Base-by-base conservation (phyloP, 2,797 vertebrate genomes). In the Rhinatrema bivittatum region DNA sequence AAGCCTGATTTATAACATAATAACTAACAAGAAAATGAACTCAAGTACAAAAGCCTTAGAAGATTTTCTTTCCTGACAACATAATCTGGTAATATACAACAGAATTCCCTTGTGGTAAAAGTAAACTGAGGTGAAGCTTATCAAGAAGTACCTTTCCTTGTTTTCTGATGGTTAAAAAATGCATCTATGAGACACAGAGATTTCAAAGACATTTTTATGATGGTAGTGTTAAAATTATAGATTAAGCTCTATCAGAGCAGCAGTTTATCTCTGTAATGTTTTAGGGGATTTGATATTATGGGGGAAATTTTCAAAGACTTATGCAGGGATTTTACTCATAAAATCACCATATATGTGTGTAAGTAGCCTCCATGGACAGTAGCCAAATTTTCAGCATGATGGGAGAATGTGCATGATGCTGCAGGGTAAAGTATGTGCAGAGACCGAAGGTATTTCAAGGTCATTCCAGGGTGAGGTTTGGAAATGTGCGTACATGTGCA, bases 1-100 rank as follows among this genome's bases (percentile, higher is more conserved):
- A 58, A 56, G 48, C 46, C 22, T 51, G 50, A 37, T 50, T 68
- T 69, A 56, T 57, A 60, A 53, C 43, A 38, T 50, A 50, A 44
- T 62, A 67, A 43, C 30, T 36, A 32, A 37, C 13, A 21, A 56
- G 40, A 64, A 59, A 57, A 29, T 56, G 38, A 31, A 47, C 12
- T 32, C 29, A 50, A 35, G 15, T 52, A 19, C 44, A 53, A 55
- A 36, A 66, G 5, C 2, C 15, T 54, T 62, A 51, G 49, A 47
- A 36, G 39, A 46, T 55, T 53, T 56, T 68, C 1, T 35, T 48
- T 46, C 33, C 42, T 48, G 60, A 35, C 33, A 53, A 28, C 16
- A 24, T 43, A 43, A 56, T 53, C 40, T 47, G 15, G 29, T 20
- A 55, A 49, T 32, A 31, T 9, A 46, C 39, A 62, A 33, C 29